A percentile compares a stretch with the other conserved stretches of the same genome.
These are phyloP conservation scores for Eciton burchellii DNA, from an alignment of 1,140 invertebrate species.

Conservation along the genomic window DNA sequence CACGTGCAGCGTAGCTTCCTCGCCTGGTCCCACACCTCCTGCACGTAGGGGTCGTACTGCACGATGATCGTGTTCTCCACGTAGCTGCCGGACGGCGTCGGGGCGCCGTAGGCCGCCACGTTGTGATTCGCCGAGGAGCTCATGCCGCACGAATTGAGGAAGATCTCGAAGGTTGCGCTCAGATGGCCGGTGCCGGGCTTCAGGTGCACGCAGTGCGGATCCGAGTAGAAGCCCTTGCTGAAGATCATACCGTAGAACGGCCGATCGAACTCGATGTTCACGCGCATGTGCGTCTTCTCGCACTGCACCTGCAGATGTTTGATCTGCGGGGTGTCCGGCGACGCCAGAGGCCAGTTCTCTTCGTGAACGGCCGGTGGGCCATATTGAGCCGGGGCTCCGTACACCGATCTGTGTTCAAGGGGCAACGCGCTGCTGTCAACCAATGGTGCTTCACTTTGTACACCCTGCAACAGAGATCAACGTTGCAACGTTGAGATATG, in stretches of 20 bases:
- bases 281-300: slow-evolving; percentile 97
- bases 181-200: slow-evolving; percentile 95
- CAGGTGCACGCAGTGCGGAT: slow-evolving; percentile 95
- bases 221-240: slow-evolving; percentile 96
- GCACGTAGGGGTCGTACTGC: slow-evolving; percentile 97
- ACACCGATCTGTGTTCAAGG: slow-evolving; percentile 91
- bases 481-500: background rate
- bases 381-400: slow-evolving; percentile 90
- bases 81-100: slow-evolving; percentile 95
- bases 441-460: slow-evolving; percentile 90
- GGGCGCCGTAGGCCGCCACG: slow-evolving; percentile 91
- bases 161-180: slow-evolving; percentile 96
- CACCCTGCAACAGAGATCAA: slow-evolving; percentile 85
- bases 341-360: slow-evolving; percentile 93
- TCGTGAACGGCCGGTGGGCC: slow-evolving; percentile 87
- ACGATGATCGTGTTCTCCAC: slow-evolving; percentile 98
- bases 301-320: slow-evolving; percentile 97
- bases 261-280: slow-evolving; percentile 97
- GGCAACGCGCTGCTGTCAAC: slow-evolving; percentile 92
- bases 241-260: slow-evolving; percentile 98
- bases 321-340: slow-evolving; percentile 95
- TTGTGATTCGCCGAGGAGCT: slow-evolving; percentile 94
- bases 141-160: slow-evolving; percentile 96
- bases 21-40: slow-evolving; percentile 95
- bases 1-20: slow-evolving; percentile 95